Evolutionary conservation across 1,140 invertebrate genomes (phyloP).

Genomic region (Drosophila equinoxialis): DNA sequence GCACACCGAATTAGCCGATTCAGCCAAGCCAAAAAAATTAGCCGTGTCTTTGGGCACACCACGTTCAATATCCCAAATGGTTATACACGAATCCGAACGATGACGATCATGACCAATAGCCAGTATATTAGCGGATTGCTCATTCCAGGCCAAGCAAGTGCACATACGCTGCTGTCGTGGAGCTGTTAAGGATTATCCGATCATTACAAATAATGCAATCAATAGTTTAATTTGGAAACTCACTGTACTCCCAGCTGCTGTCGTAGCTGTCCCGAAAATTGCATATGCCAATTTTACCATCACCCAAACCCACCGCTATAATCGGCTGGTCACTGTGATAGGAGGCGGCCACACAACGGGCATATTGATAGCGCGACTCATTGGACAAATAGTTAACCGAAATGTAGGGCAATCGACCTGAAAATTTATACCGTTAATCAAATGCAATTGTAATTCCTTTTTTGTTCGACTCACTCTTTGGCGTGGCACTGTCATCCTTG

Average conservation of each 20-base stretch:
- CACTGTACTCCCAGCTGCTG: constrained; percentile 79
- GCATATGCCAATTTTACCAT: constrained; percentile 92
- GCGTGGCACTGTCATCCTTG: constrained; percentile 36
- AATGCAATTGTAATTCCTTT: not conserved
- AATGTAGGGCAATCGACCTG: constrained; percentile 70
- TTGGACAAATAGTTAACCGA: constrained; percentile 71
- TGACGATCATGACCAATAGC: constrained; percentile 94
- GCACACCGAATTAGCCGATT: constrained; percentile 91
- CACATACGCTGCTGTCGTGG: constrained; percentile 92
- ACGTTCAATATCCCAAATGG: constrained; percentile 89
- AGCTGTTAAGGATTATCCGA: constrained; percentile 83
- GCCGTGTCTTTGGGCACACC: constrained; percentile 73
- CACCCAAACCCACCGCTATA: constrained; percentile 92
- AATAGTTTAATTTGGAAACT: constrained; percentile 8
- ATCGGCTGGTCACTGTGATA: constrained; percentile 86
- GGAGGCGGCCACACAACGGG: constrained; percentile 76
- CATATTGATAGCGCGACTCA: constrained; percentile 79
- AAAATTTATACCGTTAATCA: not conserved
- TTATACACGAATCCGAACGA: constrained; percentile 90
- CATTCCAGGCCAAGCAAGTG: constrained; percentile 95
- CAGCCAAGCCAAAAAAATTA: constrained; percentile 86
- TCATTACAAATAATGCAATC: not conserved
- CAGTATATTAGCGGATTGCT: constrained; percentile 91
- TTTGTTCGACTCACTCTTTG: constrained; percentile 44
- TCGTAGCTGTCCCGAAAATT: constrained; percentile 88